phyloP scores from a whole-genome alignment of 2,113 vertebrate species.

The Lutjanus erythropterus region DNA sequence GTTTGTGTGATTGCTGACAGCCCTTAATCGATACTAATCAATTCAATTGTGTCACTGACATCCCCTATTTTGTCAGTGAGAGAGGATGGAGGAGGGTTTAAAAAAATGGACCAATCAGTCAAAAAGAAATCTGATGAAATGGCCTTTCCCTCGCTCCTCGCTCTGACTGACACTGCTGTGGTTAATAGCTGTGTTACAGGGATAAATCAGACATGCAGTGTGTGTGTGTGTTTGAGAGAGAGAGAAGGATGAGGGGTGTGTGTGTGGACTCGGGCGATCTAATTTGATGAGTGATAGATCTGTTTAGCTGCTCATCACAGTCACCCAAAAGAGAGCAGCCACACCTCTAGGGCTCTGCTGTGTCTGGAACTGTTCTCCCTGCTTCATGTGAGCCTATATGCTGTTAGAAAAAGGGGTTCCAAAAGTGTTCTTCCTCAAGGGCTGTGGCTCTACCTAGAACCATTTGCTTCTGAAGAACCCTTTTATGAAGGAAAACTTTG shows the following conservation, averaged over 20 bases:
- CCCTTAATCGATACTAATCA: conserved; percentile 59
- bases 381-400: conserved; percentile 37
- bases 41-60: conserved; percentile 56
- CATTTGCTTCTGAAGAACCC: too few relatives aligned
- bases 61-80: conserved; percentile 56
- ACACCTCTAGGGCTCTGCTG: conserved; percentile 63
- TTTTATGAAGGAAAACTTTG: too few relatives aligned
- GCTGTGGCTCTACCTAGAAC: too few relatives aligned
- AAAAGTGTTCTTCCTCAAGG: too few relatives aligned
- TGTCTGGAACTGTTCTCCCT: conserved; percentile 42
- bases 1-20: conserved; percentile 45
- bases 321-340: conserved; percentile 65
- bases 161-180: conserved; percentile 60
- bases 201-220: conserved; percentile 68
- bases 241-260: neutral
- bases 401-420: too few relatives aligned
- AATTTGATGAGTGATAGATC: conserved; percentile 75
- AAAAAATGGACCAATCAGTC: conserved; percentile 68
- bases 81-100: conserved; percentile 42
- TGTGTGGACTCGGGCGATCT: conserved; percentile 32
- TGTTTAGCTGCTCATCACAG: conserved; percentile 70
- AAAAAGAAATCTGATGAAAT: conserved; percentile 76
- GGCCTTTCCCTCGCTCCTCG: conserved; percentile 54
- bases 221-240: conserved; percentile 19
- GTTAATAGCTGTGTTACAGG: conserved; percentile 64